Conservation (phyloP, 2,888 invertebrate genomes). For the Stratiomys singularior region DNA sequence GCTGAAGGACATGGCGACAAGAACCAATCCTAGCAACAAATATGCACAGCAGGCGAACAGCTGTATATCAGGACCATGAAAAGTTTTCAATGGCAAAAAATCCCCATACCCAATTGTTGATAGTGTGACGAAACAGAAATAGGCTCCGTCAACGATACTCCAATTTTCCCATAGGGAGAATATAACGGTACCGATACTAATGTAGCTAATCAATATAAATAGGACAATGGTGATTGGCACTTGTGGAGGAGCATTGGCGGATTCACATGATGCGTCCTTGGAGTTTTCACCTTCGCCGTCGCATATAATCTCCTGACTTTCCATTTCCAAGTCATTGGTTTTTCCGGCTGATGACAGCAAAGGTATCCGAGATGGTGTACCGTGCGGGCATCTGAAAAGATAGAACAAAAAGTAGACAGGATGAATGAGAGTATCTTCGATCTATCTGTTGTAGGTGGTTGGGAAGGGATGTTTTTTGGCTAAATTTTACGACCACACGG, state of each 20-base stretch:
- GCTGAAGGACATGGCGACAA: slow-evolving; percentile 87
- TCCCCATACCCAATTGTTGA: slow-evolving; percentile 87
- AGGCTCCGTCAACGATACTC: slow-evolving; percentile 83
- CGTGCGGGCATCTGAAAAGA: slow-evolving; percentile 68
- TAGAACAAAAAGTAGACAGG: slow-evolving; percentile 44
- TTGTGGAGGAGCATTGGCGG: slow-evolving; percentile 55
- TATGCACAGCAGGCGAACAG: slow-evolving; percentile 84
- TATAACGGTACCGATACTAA: slow-evolving; percentile 79
- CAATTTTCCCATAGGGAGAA: slow-evolving; percentile 85
- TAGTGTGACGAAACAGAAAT: slow-evolving; percentile 86
- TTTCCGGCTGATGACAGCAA: slow-evolving; percentile 66
- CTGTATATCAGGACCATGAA: slow-evolving; percentile 69
- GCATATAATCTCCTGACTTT: slow-evolving; percentile 13
- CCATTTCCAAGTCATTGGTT: slow-evolving; percentile 48
- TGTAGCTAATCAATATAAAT: slow-evolving; percentile 76
- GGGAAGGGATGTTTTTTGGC: not conserved
- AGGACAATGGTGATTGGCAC: slow-evolving; percentile 75
- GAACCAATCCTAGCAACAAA: slow-evolving; percentile 79
- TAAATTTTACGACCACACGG: not conserved
- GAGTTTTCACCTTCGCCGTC: slow-evolving; percentile 52
- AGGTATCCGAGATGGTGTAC: slow-evolving; percentile 81
- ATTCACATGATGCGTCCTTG: slow-evolving; percentile 44
- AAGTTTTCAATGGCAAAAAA: slow-evolving; percentile 70
- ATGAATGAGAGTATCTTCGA: not conserved
- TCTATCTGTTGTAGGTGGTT: not conserved